Conservation (phyloP, 2,113 vertebrate genomes). For the Crotalus tigris region DNA sequence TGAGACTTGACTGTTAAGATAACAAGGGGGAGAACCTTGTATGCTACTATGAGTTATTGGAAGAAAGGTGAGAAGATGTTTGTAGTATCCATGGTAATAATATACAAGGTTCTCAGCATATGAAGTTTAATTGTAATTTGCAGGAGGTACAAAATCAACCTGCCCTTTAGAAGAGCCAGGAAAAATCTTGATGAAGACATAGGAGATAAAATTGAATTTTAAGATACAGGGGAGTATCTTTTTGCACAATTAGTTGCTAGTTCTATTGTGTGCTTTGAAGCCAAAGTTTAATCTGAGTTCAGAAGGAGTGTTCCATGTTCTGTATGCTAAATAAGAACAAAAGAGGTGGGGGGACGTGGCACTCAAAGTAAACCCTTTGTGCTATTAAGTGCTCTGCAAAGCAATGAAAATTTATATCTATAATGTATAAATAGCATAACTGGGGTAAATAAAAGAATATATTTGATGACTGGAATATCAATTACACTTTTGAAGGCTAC, state of each 20-base stretch:
- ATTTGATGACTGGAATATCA: constrained; percentile 4
- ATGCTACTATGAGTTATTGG: not conserved
- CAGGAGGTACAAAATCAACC: not conserved
- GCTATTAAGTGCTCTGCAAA: not conserved
- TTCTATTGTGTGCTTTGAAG: not conserved
- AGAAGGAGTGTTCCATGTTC: not conserved
- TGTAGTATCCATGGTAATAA: not conserved
- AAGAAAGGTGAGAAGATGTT: not conserved
- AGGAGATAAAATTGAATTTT: not conserved
- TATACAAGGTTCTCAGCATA: not conserved
- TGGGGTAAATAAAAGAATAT: not conserved
- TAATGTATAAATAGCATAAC: constrained; percentile 14
- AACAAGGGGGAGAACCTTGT: no score
- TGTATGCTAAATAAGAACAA: not conserved
- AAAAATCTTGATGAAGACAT: not conserved
- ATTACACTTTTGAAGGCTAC: not conserved
- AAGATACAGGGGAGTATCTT: not conserved
- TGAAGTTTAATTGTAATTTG: not conserved
- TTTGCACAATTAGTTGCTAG: not conserved
- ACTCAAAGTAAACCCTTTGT: not conserved
- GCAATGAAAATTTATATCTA: not conserved
- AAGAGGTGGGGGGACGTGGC: not conserved
- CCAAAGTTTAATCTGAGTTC: not conserved
- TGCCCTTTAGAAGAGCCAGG: not conserved
- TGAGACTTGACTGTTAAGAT: not conserved